Percentiles rank a stretch among this genome's conserved stretches.
Conservation (phyloP, 2,113 vertebrate genomes). For the Geococcyx californianus region DNA sequence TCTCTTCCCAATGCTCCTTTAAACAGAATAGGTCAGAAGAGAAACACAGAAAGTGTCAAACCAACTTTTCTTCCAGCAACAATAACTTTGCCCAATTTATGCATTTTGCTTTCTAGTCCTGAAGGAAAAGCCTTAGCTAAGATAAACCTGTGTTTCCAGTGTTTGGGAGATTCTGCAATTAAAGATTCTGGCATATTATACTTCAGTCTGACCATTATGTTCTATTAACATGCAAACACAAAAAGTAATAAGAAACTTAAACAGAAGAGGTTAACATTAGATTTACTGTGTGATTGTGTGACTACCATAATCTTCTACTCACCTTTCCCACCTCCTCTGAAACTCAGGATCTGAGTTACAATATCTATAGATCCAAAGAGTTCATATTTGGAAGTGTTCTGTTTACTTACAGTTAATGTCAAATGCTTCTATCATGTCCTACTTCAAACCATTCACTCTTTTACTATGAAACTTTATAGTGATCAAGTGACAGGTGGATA, state of each 20-base stretch:
- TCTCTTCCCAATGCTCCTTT: neutral
- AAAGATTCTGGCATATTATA: neutral
- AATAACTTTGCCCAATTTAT: neutral
- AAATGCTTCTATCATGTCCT: neutral
- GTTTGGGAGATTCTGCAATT: neutral
- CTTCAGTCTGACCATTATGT: neutral
- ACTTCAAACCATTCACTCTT: neutral
- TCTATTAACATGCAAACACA: neutral
- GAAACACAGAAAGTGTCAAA: neutral
- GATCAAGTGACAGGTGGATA: neutral
- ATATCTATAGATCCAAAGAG: neutral
- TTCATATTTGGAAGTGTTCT: neutral
- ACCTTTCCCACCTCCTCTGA: neutral
- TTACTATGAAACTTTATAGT: neutral
- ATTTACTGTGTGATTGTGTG: neutral
- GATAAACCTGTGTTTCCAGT: neutral
- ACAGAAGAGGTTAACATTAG: neutral
- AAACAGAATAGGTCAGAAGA: neutral
- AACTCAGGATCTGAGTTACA: neutral
- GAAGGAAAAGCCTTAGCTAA: neutral
- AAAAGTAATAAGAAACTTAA: neutral
- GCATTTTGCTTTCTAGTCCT: neutral
- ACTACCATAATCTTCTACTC: neutral
- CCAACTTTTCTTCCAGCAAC: neutral
- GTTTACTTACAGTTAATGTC: neutral